Evolutionary conservation across 2,888 invertebrate genomes (phyloP), one percentile per base, ranked within the genome.

Genomic region (Syrista parreyssii): DNA sequence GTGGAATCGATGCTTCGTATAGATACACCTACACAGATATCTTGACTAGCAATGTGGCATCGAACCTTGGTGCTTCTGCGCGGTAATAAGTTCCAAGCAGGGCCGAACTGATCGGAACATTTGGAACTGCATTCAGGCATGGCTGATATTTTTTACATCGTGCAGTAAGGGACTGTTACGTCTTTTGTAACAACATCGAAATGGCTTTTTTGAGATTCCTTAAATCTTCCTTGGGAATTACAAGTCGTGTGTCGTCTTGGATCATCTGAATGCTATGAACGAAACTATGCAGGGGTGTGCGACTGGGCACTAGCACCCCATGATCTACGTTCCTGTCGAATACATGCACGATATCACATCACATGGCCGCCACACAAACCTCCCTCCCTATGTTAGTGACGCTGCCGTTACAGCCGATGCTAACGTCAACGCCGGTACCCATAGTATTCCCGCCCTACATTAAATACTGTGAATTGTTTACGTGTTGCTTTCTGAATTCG

Each of bases 321-420:
- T 9, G 9, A 55, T 23, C 55, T 55, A 88, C 87, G 81, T 79
- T 78, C 82, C 86, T 88, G 88, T 76, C 55, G 55, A 9, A 84
- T 83, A 84, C 85, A 85, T 83, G 86, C 81, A 84, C 82, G 82
- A 82, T 82, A 82, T 79, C 82, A 76, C 79, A 83, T 86, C 88
- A 86, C 85, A 88, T 87, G 86, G 86, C 82, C 82, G 82, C 83
- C 82, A 83, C 83, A 85, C 80, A 85, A 85, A 84, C 81, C 81
- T 84, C 31, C 71, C 79, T 78, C 73, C 76, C 82, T 71, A 34
- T 72, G 78, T 78, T 79, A 76, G 35, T 2, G 55, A 6, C 23
- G 55, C 55, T 23, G 55, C 23, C 2, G 23, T 23, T 23, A 55
- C 23, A 55, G 55, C 55, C 55, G 23, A 40, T 23, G 30, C 30